phyloP scores from a whole-genome alignment of 2,797 vertebrate genomes.

The Lepus townsendii region DNA sequence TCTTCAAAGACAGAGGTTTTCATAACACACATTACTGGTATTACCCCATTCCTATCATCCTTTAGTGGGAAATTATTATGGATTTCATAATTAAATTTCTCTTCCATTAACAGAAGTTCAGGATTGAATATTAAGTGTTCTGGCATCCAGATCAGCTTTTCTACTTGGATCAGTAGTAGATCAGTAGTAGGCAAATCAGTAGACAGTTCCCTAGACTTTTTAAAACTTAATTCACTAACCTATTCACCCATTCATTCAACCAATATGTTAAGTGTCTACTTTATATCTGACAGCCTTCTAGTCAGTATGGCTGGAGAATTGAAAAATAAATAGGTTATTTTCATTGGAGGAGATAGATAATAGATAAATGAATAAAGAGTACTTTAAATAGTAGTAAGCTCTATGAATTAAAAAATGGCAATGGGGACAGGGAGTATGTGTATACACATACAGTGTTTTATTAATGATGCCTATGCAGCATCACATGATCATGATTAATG shows the following conservation, averaged over 20 bases:
- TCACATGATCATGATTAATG: background rate
- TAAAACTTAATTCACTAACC: background rate
- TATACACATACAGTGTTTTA: background rate
- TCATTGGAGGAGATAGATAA: background rate
- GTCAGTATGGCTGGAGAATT: background rate
- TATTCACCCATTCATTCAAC: background rate
- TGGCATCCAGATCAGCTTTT: background rate
- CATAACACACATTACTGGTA: background rate
- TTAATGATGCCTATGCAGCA: background rate
- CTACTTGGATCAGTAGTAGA: background rate
- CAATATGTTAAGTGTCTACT: background rate
- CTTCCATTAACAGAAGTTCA: background rate
- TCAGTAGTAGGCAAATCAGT: background rate
- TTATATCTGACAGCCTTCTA: background rate
- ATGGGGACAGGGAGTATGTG: background rate
- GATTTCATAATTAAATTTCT: constrained; percentile 23
- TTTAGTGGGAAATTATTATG: background rate
- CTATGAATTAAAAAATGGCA: background rate
- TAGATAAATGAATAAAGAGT: background rate
- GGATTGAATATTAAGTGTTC: background rate
- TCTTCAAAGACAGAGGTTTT: constrained; percentile 21
- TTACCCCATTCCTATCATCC: background rate
- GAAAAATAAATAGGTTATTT: constrained; percentile 1
- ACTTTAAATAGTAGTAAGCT: background rate
- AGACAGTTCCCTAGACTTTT: background rate